Base-by-base conservation (phyloP, 2,113 vertebrate species). In the Nycticebus coucang region DNA sequence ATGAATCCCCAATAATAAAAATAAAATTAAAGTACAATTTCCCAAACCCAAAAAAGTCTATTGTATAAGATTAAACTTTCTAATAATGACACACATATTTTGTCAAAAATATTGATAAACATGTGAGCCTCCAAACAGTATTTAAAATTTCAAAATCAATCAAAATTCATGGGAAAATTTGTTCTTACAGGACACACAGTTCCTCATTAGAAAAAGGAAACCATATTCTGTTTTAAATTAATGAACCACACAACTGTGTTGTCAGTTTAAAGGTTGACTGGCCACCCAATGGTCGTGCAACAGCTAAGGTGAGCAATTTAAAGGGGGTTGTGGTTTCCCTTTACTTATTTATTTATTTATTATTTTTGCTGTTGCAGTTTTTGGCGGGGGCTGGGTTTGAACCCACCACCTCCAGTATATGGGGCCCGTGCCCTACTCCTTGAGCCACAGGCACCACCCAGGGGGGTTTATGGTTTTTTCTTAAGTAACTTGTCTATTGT, bases 71-170 rank as follows among this genome's bases (percentile, higher is more conserved):
- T 41, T 4, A 37, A 17, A 5, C 22, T 94, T 88, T 94, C 28
- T 71, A 81, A 89, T 50, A 86, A 85, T 41, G 69, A 81, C n/a
- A 82, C 9, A 84, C 7, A 80, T 35, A 45, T 86, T 94, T 68
- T 68, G 3, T 79, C 74, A 89, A 75, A 93, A 80, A 75, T 17
- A 95, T 87, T 62, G 89, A 60, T 68, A 72, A 0, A 68, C 26
- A 50, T 77, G 33, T 24, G 14, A 41, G 26, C 13, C 83, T 74
- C 19, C 5, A 93, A 92, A 94, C 24, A 64, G 1, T 30, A 53
- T 75, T 90, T 83, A 84, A 35, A 86, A 90, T 94, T 94, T 87
- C 64, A 84, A 83, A 90, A 92, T 84, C 30, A 81, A 77, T 85
- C 35, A 89, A 91, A 71, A 15, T 64, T 26, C 57, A 90, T 41